phyloP scores from a whole-genome alignment of 2,113 vertebrate species.

The Micronycteris hirsuta region DNA sequence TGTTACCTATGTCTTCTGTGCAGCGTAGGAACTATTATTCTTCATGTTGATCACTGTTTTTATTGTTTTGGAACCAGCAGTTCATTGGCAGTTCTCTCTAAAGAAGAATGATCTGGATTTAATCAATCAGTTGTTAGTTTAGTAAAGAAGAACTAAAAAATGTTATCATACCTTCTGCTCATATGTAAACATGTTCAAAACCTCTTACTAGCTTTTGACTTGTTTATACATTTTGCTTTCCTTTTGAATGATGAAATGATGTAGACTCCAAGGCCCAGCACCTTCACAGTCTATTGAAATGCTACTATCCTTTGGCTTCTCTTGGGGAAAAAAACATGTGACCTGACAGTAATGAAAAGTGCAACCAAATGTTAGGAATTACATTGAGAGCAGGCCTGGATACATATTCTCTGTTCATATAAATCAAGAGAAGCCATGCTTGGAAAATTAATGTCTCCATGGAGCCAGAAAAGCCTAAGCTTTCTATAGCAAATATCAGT shows the following conservation, averaged over 20 bases:
- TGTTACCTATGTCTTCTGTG: neutral
- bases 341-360: slow-evolving; percentile 38
- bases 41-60: neutral
- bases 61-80: neutral
- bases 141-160: neutral
- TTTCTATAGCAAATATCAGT: neutral
- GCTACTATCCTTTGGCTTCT: neutral
- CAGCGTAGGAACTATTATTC: neutral
- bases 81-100: neutral
- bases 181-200: slow-evolving; percentile 4
- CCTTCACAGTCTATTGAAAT: slow-evolving; percentile 16
- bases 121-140: neutral
- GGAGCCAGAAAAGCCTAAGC: neutral
- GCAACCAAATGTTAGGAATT: neutral
- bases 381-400: neutral
- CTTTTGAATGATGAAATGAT: neutral
- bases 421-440: neutral
- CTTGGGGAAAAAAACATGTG: neutral
- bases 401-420: neutral
- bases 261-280: neutral
- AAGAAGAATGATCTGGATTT: neutral
- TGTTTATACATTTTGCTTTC: neutral
- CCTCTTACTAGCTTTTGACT: neutral
- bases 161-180: neutral
- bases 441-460: neutral